These are phyloP conservation scores for Dryocosmus kuriphilus DNA, from an alignment of 2,888 invertebrate genomes.

Conservation along the genomic window DNA sequence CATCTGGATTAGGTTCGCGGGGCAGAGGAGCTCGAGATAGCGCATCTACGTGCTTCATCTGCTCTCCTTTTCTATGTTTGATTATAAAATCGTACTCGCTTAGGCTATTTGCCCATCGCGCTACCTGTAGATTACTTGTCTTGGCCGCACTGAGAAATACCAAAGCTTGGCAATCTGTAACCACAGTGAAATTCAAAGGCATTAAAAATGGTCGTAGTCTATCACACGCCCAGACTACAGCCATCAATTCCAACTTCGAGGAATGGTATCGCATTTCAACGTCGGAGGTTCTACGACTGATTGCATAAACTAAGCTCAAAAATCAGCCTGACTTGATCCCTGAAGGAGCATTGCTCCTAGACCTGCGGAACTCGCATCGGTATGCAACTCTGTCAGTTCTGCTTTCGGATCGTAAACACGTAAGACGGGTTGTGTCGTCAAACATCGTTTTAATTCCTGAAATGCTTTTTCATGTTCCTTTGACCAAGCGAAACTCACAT, in stretches of 20 bases:
- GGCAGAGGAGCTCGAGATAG: not conserved
- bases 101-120: not conserved
- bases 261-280: not conserved
- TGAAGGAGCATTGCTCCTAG: not conserved
- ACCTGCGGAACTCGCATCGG: too few species aligned
- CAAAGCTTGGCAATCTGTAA: too few species aligned
- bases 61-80: too few species aligned
- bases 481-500: constrained; percentile 25
- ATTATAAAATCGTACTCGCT: not conserved
- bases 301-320: not conserved
- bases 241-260: too few species aligned
- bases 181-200: not conserved
- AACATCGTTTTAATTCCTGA: constrained; percentile 4
- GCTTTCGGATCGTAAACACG: constrained; percentile 28
- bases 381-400: not conserved
- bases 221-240: not conserved
- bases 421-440: constrained; percentile 32
- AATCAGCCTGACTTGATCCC: not conserved
- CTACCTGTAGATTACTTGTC: not conserved
- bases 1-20: not conserved
- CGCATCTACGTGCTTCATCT: not conserved
- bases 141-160: not conserved
- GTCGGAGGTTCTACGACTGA: too few species aligned
- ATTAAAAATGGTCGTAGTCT: not conserved
- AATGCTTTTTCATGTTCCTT: constrained; percentile 39